Evolutionary conservation across 2,888 invertebrate species (phyloP).

Genomic region (Rotaria macrura): DNA sequence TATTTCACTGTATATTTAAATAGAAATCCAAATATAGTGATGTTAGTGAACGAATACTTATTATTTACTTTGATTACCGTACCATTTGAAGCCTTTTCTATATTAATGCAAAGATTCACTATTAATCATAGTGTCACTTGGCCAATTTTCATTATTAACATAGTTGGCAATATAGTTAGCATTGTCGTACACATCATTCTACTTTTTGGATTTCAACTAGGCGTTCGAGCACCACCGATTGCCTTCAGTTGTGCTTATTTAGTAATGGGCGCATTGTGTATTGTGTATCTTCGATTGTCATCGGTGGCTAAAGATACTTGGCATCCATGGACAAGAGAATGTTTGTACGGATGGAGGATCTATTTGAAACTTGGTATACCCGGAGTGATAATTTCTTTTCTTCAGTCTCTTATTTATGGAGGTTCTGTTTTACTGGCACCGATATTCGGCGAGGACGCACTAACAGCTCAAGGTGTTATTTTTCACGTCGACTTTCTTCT

Average conservation of each 20-base stretch:
- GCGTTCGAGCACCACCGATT: neutral
- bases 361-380: neutral
- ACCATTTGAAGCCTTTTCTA: neutral
- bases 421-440: neutral
- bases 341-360: neutral
- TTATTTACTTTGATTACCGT: neutral
- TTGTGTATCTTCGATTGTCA: neutral
- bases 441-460: neutral
- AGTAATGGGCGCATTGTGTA: neutral
- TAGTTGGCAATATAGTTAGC: neutral
- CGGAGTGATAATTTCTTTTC: neutral
- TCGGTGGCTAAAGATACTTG: neutral
- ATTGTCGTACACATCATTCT: neutral
- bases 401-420: neutral
- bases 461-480: neutral
- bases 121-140: neutral
- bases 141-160: neutral
- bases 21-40: neutral
- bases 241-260: neutral
- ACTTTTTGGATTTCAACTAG: neutral
- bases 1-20: constrained; percentile 18
- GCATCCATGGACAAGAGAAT: neutral
- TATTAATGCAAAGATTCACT: neutral
- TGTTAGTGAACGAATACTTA: neutral
- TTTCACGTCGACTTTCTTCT: neutral